These are phyloP conservation scores for Lasioglossum albipes DNA, from an alignment of 1,140 invertebrate genomes.

Conservation along the genomic window DNA sequence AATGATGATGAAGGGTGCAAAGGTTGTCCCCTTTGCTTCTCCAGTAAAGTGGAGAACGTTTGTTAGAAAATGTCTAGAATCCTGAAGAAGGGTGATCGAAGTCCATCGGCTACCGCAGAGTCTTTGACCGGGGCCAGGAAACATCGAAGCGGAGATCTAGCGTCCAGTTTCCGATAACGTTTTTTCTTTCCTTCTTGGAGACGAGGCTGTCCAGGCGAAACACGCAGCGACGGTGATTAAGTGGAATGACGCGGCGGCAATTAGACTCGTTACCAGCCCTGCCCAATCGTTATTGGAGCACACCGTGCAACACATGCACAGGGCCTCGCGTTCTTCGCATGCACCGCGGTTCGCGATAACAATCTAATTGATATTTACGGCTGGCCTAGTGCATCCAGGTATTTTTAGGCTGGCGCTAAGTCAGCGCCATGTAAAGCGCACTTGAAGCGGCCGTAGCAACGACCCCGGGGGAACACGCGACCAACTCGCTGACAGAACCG, in stretches of 20 bases:
- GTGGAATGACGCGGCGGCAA: slow-evolving; percentile 11
- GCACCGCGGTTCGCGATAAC: slow-evolving; percentile 21
- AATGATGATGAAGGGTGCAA: too few relatives aligned
- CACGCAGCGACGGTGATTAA: slow-evolving; percentile 10
- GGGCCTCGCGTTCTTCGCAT: slow-evolving; percentile 14
- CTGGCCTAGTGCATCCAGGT: slow-evolving; percentile 30
- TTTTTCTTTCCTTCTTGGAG: background rate
- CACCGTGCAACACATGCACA: background rate
- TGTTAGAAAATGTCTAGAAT: too few relatives aligned
- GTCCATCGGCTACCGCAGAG: too few relatives aligned
- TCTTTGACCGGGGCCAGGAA: too few relatives aligned
- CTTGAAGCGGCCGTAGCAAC: slow-evolving; percentile 17
- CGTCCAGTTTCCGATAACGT: background rate
- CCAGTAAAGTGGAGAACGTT: too few relatives aligned
- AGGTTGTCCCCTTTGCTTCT: too few relatives aligned
- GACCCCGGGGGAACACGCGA: background rate
- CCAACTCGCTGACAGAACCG: background rate
- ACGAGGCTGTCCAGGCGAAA: background rate
- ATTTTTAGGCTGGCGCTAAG: slow-evolving; percentile 45
- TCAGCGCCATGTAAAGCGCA: slow-evolving; percentile 33
- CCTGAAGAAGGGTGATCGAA: too few relatives aligned
- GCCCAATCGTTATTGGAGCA: slow-evolving; percentile 28
- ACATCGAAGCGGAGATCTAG: too few relatives aligned
- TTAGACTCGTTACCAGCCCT: slow-evolving; percentile 9
- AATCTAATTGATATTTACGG: slow-evolving; percentile 52